A percentile compares a stretch with the other conserved stretches of the same genome.
Conservation (phyloP, 2,113 vertebrate species). For the Pomatorhinus ruficollis region DNA sequence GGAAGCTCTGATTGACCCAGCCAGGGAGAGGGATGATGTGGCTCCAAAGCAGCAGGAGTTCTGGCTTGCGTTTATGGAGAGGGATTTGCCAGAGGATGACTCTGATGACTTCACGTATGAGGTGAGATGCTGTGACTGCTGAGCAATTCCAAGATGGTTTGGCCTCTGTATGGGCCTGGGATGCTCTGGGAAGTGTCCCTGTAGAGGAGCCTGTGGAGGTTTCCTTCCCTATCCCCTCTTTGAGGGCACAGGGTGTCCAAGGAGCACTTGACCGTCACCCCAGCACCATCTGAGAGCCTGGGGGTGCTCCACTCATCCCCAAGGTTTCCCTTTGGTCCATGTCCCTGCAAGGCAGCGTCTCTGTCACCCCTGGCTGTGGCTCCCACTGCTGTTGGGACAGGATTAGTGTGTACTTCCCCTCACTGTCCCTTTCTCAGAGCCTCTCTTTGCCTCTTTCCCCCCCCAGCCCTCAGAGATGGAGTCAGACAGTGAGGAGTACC, state of each 20-base stretch:
- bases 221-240: accelerated
- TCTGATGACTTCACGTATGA: conserved; percentile 55
- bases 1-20: conserved; percentile 68
- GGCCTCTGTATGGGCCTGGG: not conserved
- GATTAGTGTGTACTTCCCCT: not conserved
- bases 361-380: not conserved
- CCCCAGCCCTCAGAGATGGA: conserved; percentile 69
- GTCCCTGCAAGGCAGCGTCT: not conserved
- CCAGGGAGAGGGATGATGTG: conserved; percentile 79
- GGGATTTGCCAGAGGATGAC: conserved; percentile 71
- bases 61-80: conserved; percentile 73
- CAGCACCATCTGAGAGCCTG: not conserved
- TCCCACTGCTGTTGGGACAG: not conserved
- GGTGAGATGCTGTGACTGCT: not conserved
- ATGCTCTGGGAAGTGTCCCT: too few relatives aligned
- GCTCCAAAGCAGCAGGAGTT: conserved; percentile 71
- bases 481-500: conserved; percentile 80
- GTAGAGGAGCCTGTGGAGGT: not conserved
- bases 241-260: not conserved
- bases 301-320: not conserved
- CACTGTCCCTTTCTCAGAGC: not conserved
- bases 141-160: accelerated
- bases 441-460: not conserved
- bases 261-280: accelerated
- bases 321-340: accelerated